Evolutionary conservation across 2,888 invertebrate species (phyloP).

Genomic region (Lissonota sp.): DNA sequence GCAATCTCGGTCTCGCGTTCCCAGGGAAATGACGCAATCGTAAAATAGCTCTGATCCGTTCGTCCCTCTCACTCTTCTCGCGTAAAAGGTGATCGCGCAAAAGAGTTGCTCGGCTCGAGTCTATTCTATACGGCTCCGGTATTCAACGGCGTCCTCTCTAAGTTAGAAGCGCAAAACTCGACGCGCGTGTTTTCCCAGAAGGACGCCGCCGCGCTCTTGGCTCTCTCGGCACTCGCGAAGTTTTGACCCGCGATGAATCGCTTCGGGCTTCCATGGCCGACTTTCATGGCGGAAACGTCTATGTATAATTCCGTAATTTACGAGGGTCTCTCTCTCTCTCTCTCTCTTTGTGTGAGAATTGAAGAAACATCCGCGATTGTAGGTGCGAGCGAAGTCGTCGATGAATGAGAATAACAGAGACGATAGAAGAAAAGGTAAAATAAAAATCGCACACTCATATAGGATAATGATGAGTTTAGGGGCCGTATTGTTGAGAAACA

Average conservation of each 20-base stretch:
- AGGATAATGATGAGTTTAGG: no score
- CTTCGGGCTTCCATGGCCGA: conserved; percentile 8
- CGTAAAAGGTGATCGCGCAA: conserved; percentile 11
- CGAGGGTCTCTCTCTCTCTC: not conserved
- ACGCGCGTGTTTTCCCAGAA: conserved; percentile 52
- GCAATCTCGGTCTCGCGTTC: not conserved
- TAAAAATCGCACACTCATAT: no score
- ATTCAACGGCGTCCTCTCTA: no score
- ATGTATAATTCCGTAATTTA: not conserved
- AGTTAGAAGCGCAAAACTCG: conserved; percentile 1
- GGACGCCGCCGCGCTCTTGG: conserved; percentile 20
- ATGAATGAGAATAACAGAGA: no score
- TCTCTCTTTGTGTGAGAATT: no score
- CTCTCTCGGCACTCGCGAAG: conserved; percentile 5
- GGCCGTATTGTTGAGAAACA: no score
- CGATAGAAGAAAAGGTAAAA: no score
- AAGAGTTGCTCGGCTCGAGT: not conserved
- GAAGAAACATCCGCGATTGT: no score
- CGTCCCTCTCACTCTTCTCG: conserved; percentile 2
- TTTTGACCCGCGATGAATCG: conserved; percentile 26
- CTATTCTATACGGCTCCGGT: not conserved
- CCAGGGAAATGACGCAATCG: conserved; percentile 38
- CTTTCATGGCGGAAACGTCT: not conserved
- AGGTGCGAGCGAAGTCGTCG: no score
- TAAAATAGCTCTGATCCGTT: not conserved